phyloP scores from a whole-genome alignment of 1,140 invertebrate genomes.

The Holcopasites calliopsidis region DNA sequence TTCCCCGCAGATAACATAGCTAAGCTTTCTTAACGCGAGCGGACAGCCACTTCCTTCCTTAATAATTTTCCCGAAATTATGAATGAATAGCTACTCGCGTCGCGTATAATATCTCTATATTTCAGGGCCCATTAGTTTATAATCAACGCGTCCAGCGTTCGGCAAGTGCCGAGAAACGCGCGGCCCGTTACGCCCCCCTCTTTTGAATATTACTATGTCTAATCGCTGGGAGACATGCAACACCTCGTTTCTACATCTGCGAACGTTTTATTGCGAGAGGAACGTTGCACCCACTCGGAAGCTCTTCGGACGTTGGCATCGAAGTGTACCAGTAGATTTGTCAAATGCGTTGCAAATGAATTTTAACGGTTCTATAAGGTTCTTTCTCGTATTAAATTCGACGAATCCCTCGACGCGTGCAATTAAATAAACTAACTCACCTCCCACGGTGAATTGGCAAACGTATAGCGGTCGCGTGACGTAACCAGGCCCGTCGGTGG shows the following conservation, averaged over 20 bases:
- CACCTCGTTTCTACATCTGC: conserved; percentile 35
- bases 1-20: conserved; percentile 69
- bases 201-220: conserved; percentile 79
- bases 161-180: conserved; percentile 66
- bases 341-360: no score
- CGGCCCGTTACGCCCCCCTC: conserved; percentile 74
- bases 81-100: conserved; percentile 72
- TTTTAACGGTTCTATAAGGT: no score
- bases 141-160: conserved; percentile 77
- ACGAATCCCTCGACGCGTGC: no score
- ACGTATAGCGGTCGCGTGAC: conserved; percentile 1
- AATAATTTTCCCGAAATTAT: conserved; percentile 77
- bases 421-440: no score
- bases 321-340: background rate
- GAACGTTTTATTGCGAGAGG: conserved; percentile 53
- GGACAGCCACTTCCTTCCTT: conserved; percentile 74
- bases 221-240: conserved; percentile 77
- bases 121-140: conserved; percentile 78
- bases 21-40: conserved; percentile 77
- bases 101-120: conserved; percentile 80
- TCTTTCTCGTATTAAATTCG: no score
- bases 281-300: background rate
- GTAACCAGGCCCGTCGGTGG: conserved; percentile 27
- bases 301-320: background rate
- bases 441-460: no score